Conservation (phyloP, 2,888 invertebrate species). For the Acheta domesticus region DNA sequence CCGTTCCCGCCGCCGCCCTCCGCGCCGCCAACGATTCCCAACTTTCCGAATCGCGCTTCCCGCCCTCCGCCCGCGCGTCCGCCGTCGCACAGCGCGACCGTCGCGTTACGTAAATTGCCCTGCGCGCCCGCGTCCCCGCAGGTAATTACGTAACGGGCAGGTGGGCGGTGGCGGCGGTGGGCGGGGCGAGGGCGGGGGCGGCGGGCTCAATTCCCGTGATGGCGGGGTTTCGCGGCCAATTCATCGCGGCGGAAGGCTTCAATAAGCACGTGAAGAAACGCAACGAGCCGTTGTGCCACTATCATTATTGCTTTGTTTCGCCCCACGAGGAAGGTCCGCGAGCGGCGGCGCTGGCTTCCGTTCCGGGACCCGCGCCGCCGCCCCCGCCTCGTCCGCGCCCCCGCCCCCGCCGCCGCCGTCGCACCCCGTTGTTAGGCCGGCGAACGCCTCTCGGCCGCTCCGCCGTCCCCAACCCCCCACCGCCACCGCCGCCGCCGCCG, state of each 20-base stretch:
- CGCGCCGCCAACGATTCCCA: neutral
- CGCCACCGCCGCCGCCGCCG: neutral
- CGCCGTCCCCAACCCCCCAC: neutral
- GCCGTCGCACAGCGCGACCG: neutral
- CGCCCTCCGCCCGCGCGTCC: neutral
- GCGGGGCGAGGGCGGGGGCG: neutral
- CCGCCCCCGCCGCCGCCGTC: neutral
- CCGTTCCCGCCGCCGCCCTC: neutral
- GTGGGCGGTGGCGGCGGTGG: neutral
- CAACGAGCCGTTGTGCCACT: conserved; percentile 2
- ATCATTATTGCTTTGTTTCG: conserved; percentile 18
- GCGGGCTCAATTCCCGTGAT: neutral
- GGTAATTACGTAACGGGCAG: conserved; percentile 1
- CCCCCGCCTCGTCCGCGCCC: neutral
- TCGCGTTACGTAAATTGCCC: conserved; percentile 10
- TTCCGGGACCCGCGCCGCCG: neutral
- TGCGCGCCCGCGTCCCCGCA: neutral
- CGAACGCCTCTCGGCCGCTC: neutral
- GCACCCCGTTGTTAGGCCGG: neutral
- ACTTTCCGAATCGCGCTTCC: neutral
- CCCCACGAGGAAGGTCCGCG: neutral
- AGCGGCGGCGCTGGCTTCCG: neutral
- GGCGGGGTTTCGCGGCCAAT: conserved; percentile 9
- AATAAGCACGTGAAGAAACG: conserved; percentile 18
- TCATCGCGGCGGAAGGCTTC: conserved; percentile 18